Evolutionary conservation across 1,140 invertebrate genomes (phyloP), one percentile per base, ranked within the genome.

Genomic region (Adoxophyes honmai): DNA sequence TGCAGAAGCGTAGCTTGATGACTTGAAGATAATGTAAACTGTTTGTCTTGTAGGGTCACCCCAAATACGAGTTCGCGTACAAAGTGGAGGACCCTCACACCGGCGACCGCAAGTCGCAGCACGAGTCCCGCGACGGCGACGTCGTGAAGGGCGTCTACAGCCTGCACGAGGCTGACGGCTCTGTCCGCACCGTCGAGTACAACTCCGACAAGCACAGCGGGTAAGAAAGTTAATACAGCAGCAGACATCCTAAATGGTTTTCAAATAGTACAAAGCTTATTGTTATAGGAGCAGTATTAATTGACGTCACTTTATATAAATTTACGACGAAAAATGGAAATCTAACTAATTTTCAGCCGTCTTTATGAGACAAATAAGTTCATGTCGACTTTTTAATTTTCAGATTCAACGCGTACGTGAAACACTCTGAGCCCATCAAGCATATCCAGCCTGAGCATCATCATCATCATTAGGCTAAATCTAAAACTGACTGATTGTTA

Each of bases 101-200:
- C 13, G 74, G 75, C 4, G 77, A 84, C 70, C 65, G 75, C 64
- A 84, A 81, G 64, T 76, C 66, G 42, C 78, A 84, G 44, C 75
- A 80, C 52, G 78, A 84, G 62, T 61, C 58, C 33, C 73, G 79
- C 18, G 62, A 89, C 70, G 71, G 74, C 67, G 90, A 77, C 63
- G 70, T 75, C 4, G 86, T 90, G 11, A 81, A 81, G 28, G 90
- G 90, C 11, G 76, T 78, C 16, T 91, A 90, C 73, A 81, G 78
- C 10, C 68, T 91, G 28, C 69, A 90, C 35, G 86, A 91, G 65
- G 81, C 90, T 21, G 81, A 86, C 18, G 89, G 85, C 42, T 71
- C 76, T 33, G 66, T 78, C 48, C 73, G 78, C 35, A 81, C 79
- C 36, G 86, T 89, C 1, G 72, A 88, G 36, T 86, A 88, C 71